Conservation (phyloP, 2,888 invertebrate genomes). For the Leptinotarsa rubiginosa region DNA sequence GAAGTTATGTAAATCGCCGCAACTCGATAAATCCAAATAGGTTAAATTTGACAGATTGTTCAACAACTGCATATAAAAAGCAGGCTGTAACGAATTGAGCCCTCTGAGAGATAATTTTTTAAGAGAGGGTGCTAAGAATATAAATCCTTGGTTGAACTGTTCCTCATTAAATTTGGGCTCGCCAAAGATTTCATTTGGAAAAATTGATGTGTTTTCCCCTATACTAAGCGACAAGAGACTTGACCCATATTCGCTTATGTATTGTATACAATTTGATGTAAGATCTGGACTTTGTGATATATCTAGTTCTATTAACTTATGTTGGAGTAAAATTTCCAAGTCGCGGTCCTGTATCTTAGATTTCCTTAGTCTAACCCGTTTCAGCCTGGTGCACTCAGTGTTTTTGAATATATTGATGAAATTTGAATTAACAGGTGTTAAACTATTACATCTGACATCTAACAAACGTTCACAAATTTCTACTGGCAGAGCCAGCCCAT, state of each 20-base stretch:
- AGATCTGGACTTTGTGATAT: slow-evolving; percentile 80
- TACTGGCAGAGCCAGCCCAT: slow-evolving; percentile 75
- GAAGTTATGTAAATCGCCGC: slow-evolving; percentile 73
- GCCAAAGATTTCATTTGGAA: slow-evolving; percentile 64
- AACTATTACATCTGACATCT: slow-evolving; percentile 69
- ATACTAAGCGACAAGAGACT: slow-evolving; percentile 79
- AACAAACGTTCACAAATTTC: slow-evolving; percentile 80
- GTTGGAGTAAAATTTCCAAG: slow-evolving; percentile 77
- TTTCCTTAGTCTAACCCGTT: slow-evolving; percentile 77
- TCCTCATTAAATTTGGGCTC: slow-evolving; percentile 52
- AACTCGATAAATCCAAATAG: slow-evolving; percentile 80
- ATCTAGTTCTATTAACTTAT: slow-evolving; percentile 80
- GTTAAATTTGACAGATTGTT: slow-evolving; percentile 73
- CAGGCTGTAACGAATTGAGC: slow-evolving; percentile 67
- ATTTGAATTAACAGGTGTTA: slow-evolving; percentile 70
- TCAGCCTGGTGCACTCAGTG: slow-evolving; percentile 75
- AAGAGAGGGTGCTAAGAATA: slow-evolving; percentile 73
- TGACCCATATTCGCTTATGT: slow-evolving; percentile 77
- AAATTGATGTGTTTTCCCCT: slow-evolving; percentile 74
- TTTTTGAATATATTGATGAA: slow-evolving; percentile 80
- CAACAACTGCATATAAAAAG: slow-evolving; percentile 70
- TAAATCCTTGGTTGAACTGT: slow-evolving; percentile 67
- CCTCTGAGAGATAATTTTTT: slow-evolving; percentile 72
- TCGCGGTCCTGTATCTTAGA: slow-evolving; percentile 80
- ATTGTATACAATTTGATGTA: slow-evolving; percentile 73